Base-by-base conservation (phyloP, 1,140 invertebrate genomes). In the Cydia splendana region DNA sequence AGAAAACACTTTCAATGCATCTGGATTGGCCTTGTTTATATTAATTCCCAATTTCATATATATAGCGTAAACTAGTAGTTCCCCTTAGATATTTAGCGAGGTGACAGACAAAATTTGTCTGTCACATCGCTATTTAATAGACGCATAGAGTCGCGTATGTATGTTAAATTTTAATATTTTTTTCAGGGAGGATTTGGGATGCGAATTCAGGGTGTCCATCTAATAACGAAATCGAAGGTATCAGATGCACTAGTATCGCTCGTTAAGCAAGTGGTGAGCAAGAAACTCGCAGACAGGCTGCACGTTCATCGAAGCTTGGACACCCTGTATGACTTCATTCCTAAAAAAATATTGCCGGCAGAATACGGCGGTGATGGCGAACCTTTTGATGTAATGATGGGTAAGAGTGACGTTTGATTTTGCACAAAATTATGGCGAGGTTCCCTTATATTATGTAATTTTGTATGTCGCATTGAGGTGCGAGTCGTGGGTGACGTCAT, bases 321-420 rank as follows among this genome's bases (percentile, higher is more conserved):
- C 13, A 75, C 78, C 0, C 75, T 92, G 2, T 69, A 82, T 18
- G 77, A 87, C n/a, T 75, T 78, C 45, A 75, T 91, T 6, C 80
- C 82, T 3, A 79, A 79, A 42, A 83, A 88, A 34, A 80, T 84
- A 10, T 76, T 92, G 7, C 90, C 90, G 13, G 45, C 57, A n/a
- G 87, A 92, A 24, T 88, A 87, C 79, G 89, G 87, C 0, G 91
- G 91, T 0, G 79, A 74, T 7, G 82, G 82, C 45, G 75, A 71
- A 34, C 80, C 87, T 1, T 13, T 88, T 5, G 69, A 81, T 12
- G 82, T 85, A 75, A 48, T 91, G 18, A 80, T 85, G 75, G 80
- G 89, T 88, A 79, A 82, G 77, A 82, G 65, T 53, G 18, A 53
- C 10, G 10, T 53, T n/a, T 18, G 0, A 45, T 45, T 45, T 12